Evolutionary conservation across 2,888 invertebrate genomes (phyloP), one percentile per base, ranked within the genome.

Genomic region (Andrena chrysosceles): DNA sequence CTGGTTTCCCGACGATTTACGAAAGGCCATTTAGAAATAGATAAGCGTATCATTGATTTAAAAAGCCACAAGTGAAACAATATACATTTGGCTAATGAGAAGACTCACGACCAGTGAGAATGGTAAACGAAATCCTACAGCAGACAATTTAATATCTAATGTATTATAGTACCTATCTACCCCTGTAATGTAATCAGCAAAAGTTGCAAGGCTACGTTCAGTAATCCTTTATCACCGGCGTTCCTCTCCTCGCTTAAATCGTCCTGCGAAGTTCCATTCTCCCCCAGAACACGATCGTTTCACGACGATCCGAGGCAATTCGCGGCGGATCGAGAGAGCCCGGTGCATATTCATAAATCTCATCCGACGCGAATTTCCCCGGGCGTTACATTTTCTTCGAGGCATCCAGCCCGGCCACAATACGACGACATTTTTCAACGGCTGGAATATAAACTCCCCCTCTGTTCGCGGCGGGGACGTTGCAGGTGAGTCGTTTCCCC

Each of bases 401-500:
- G 71, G 77, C 70, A 80, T 85, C 73, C 81, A 85, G 71, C 8
- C 42, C 48, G 75, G 60, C 80, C 77, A 72, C 82, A 81, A 85
- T 84, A 82, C 84, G 74, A 78, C 71, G 77, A 68, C 74, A 85
- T 87, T 87, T 87, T 84, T 87, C 88, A 86, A 52, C 54, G 49
- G 16, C 35, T 23, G 80, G 78, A 78, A 84, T 84, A 84, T 85
- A 85, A 84, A 85, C 84, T 69, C 54, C 54, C 31, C 42, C 69
- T 70, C 26, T 69, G 60, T 23, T 78, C 59, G 75, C 49, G 74
- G 54, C 66, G 70, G 70, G 75, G 62, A 72, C 73, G 76, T 77
- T 84, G 86, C 83, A 88, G 86, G 86, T 84, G 84, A 78, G 62
- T 84, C 81, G 88, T 78, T 78, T 77, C 77, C n/a, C 33, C 63